A percentile compares a stretch with the other conserved stretches of the same genome.
Conservation (phyloP, 1,140 invertebrate genomes). For the Drosophila mojavensis region DNA sequence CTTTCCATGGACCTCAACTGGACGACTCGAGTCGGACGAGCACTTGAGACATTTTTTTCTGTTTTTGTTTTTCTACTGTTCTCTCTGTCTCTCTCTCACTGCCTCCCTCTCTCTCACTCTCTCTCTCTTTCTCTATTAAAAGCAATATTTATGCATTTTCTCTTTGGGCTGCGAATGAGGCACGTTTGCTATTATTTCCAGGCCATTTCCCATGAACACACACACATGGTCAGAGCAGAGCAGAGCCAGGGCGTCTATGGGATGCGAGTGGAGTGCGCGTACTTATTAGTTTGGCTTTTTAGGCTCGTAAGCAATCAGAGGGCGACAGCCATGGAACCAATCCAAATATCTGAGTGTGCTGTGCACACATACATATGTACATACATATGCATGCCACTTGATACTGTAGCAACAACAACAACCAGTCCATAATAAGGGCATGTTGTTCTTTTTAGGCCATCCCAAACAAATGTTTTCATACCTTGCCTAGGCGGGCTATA, state of each 20-base stretch:
- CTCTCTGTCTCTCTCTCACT: too few species aligned
- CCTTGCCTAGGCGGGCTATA: conserved; percentile 12
- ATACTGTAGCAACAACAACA: conserved; percentile 41
- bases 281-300: conserved; percentile 57
- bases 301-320: conserved; percentile 43
- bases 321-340: conserved; percentile 27
- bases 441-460: conserved; percentile 45
- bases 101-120: neutral
- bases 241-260: neutral
- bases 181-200: conserved; percentile 82
- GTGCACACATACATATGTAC: neutral
- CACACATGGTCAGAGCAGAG: conserved; percentile 3
- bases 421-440: conserved; percentile 26
- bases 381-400: conserved; percentile 40
- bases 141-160: conserved; percentile 80
- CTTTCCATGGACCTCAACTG: conserved; percentile 49
- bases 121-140: conserved; percentile 56
- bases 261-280: conserved; percentile 11
- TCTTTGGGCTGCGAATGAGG: conserved; percentile 50
- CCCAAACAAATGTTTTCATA: conserved; percentile 42
- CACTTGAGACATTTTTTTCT: conserved; percentile 74
- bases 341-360: conserved; percentile 17
- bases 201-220: conserved; percentile 79
- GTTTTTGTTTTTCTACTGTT: conserved; percentile 2
- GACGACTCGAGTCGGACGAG: too few species aligned